Evolutionary conservation across 2,797 vertebrate species (phyloP), one percentile per base, ranked within the genome.

Genomic region (Sebastes diaconus): DNA sequence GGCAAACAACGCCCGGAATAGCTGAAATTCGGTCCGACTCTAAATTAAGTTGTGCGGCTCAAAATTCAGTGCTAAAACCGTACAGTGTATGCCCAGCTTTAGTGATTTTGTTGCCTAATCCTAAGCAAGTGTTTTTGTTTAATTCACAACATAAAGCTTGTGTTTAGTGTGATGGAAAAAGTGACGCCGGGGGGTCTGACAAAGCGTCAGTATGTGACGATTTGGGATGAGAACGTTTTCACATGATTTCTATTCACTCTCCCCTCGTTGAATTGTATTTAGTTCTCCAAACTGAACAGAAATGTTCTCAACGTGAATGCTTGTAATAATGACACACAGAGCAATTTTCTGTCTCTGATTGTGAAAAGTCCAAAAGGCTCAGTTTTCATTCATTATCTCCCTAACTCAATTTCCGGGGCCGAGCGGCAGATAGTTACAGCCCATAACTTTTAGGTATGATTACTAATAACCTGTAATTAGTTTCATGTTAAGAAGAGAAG

Each of bases 401-500:
- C 67, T 79, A 82, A 90, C 67, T 84, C 55, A 85, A 85, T 93
- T 90, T 92, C 76, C 73, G 55, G 54, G 54, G 50, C 65, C 9
- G 25, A 79, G 63, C 36, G 6, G 75, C 76, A 86, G 90, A 93
- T 89, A 93, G 86, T 91, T 90, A 86, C 76, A 89, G 87, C 80
- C 82, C 75, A 79, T 93, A 93, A 90, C 76, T 77, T 89, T 89
- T 83, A 85, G 89, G 83, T 92, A 90, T 90, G 84, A 93, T 91
- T 84, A 91, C 86, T 91, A 92, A 91, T 92, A 88, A 92, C 76
- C 71, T 90, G 79, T 89, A 82, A 92, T 94, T 90, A 85, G 80
- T 68, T 87, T 85, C 73, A 82, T 81, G 78, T 85, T 68, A 39
- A 65, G 58, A 58, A 75, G 66, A 76, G 80, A 50, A 50, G 42